Conservation (phyloP, 2,888 invertebrate genomes). For the Caradrina clavipalpis region DNA sequence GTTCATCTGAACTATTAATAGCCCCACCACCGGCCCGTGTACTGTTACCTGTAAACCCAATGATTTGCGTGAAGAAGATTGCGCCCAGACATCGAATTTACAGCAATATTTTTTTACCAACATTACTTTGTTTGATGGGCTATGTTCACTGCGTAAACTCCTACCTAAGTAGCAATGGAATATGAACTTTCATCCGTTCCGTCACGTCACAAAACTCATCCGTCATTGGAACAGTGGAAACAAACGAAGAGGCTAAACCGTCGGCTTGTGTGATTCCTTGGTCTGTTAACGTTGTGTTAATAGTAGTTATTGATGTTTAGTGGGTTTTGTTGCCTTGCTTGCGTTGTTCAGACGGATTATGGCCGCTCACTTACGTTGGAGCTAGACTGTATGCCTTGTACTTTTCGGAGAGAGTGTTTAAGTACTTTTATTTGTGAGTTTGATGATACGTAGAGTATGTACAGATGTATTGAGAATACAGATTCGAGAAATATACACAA, state of each 20-base stretch:
- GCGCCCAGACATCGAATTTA: no score
- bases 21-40: no score
- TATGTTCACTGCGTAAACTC: no score
- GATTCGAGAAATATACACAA: no score
- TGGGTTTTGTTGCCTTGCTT: slow-evolving; percentile 44
- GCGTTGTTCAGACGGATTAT: slow-evolving; percentile 53
- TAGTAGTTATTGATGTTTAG: slow-evolving; percentile 65
- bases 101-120: no score
- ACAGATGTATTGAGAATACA: neutral
- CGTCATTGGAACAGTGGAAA: slow-evolving; percentile 45
- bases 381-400: neutral
- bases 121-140: no score
- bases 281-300: slow-evolving; percentile 66
- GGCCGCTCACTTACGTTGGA: slow-evolving; percentile 29
- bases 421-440: neutral
- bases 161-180: neutral
- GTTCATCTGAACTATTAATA: no score
- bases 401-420: neutral
- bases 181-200: neutral
- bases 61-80: no score
- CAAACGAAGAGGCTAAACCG: slow-evolving; percentile 53
- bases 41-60: no score
- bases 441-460: neutral
- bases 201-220: neutral
- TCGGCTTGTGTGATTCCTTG: slow-evolving; percentile 62